Evolutionary conservation across 2,113 vertebrate species (phyloP).

Genomic region (Phaethon lepturus): DNA sequence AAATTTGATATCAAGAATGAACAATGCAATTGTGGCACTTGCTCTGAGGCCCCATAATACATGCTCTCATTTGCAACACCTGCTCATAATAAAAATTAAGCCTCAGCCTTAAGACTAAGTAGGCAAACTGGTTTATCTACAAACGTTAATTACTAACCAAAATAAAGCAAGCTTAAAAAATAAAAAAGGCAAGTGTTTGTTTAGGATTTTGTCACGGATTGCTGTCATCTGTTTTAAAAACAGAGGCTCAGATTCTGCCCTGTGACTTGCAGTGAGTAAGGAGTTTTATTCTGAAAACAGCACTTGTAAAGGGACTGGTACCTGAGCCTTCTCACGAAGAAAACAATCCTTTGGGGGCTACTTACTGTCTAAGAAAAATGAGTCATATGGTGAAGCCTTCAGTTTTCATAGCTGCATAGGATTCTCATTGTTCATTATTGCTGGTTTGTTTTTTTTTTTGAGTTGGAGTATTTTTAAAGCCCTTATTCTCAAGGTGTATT

Average conservation of each 20-base stretch:
- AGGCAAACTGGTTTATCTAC: constrained; percentile 2
- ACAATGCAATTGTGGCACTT: not conserved
- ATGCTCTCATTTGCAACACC: not conserved
- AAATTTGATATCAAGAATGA: not conserved
- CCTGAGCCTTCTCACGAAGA: not conserved
- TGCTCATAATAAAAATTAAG: not conserved
- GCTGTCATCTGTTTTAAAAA: not conserved
- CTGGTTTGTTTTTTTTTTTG: not conserved
- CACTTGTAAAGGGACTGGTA: not conserved
- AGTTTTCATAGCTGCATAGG: not conserved
- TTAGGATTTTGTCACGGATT: not conserved
- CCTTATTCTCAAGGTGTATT: not conserved
- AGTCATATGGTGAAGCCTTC: not conserved
- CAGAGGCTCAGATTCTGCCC: not conserved
- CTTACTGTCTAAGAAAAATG: not conserved
- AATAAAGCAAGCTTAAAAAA: not conserved
- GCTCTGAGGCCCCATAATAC: not conserved
- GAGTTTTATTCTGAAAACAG: not conserved
- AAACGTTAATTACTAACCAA: not conserved
- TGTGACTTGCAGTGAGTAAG: not conserved
- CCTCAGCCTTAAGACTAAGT: not conserved
- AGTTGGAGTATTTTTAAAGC: not conserved
- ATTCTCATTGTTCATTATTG: not conserved
- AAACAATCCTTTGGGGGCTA: not conserved
- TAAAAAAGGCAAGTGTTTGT: not conserved